Percentiles rank a stretch among this genome's conserved stretches.
Conservation (phyloP, 2,888 invertebrate species). For the Diaphora mendica region DNA sequence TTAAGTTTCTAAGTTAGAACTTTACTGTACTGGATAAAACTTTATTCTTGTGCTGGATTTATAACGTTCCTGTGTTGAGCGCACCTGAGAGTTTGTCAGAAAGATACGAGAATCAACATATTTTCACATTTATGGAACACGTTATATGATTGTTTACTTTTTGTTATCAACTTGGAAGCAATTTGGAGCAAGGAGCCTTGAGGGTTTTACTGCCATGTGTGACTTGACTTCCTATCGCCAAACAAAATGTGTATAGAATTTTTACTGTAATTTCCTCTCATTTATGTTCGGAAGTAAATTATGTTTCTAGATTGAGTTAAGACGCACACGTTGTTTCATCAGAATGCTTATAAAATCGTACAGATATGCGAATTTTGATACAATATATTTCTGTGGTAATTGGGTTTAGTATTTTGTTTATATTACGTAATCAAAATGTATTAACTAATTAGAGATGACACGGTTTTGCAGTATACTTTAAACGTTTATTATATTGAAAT, state of each 20-base stretch:
- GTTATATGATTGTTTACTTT: slow-evolving; percentile 31
- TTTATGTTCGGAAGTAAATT: slow-evolving; percentile 19
- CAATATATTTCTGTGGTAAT: not conserved
- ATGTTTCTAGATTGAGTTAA: slow-evolving; percentile 19
- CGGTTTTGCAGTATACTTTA: too few species aligned
- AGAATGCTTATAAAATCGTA: not conserved
- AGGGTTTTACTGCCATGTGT: slow-evolving; percentile 25
- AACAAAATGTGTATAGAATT: slow-evolving; percentile 29
- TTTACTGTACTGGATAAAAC: slow-evolving; percentile 16
- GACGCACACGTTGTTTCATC: slow-evolving; percentile 10
- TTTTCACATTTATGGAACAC: slow-evolving; percentile 25
- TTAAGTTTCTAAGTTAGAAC: slow-evolving; percentile 31
- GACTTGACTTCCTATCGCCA: slow-evolving; percentile 28
- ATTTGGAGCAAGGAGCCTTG: slow-evolving; percentile 36
- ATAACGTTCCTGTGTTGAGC: slow-evolving; percentile 34
- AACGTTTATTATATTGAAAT: too few species aligned
- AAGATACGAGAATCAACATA: slow-evolving; percentile 14
- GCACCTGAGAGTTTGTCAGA: slow-evolving; percentile 31
- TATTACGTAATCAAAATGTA: too few species aligned
- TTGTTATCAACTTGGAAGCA: slow-evolving; percentile 32
- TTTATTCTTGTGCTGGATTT: slow-evolving; percentile 39
- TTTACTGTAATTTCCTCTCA: slow-evolving; percentile 33
- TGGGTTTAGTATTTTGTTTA: not conserved
- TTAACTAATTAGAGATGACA: too few species aligned
- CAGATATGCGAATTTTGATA: not conserved